Conservation (phyloP, 2,888 invertebrate species). For the Chymomyza fuscimana region DNA sequence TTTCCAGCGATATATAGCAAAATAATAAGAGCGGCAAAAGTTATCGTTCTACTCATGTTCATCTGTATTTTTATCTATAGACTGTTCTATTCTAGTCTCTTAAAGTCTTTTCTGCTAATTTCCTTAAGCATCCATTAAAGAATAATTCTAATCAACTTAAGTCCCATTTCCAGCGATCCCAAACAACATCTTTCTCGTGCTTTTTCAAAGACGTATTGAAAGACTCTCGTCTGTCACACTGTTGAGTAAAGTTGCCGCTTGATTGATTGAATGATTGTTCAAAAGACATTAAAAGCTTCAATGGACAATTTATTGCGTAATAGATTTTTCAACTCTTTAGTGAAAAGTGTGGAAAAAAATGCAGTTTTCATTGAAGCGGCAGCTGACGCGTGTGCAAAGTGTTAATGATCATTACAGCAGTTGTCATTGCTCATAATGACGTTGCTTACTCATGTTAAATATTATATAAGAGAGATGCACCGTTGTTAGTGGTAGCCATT, state of each 20-base stretch:
- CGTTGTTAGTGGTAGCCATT: conserved; percentile 4
- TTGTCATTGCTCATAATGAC: conserved; percentile 25
- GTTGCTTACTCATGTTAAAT: conserved; percentile 66
- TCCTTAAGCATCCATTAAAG: too few relatives aligned
- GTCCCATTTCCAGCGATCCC: too few relatives aligned
- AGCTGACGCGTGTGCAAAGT: conserved; percentile 20
- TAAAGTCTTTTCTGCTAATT: too few relatives aligned
- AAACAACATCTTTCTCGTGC: background rate
- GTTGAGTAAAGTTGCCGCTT: background rate
- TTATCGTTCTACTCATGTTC: too few relatives aligned
- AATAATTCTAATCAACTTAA: too few relatives aligned
- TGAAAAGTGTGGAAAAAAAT: background rate
- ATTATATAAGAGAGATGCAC: conserved; percentile 56
- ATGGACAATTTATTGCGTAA: conserved; percentile 9
- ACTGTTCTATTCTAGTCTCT: too few relatives aligned
- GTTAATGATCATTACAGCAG: conserved; percentile 43
- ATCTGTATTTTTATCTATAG: too few relatives aligned
- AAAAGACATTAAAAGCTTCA: conserved; percentile 19
- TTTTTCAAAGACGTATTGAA: background rate
- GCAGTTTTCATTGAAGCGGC: conserved; percentile 1
- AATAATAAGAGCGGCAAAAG: too few relatives aligned
- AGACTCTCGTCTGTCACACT: too few relatives aligned
- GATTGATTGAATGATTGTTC: conserved; percentile 5
- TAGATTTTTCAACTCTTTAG: conserved; percentile 3
- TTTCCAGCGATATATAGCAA: too few relatives aligned